phyloP scores from a whole-genome alignment of 2,888 invertebrate genomes.

The Oscheius sp. region DNA sequence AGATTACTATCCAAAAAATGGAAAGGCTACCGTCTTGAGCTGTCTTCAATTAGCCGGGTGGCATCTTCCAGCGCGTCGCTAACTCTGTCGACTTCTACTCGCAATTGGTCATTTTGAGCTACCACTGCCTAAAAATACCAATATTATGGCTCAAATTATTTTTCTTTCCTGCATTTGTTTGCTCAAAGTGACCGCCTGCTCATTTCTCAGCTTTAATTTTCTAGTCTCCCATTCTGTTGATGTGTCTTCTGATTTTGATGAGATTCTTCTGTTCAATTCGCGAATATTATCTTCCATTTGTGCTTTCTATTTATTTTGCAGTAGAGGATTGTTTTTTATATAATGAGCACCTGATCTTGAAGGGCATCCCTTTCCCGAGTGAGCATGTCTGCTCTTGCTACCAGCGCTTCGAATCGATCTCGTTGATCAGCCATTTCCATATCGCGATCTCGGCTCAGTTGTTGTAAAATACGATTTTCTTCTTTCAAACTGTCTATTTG shows the following conservation, averaged over 20 bases:
- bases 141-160: background rate
- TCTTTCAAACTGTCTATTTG: slow-evolving; percentile 70
- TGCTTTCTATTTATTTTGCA: slow-evolving; percentile 52
- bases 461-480: slow-evolving; percentile 68
- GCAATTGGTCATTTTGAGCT: slow-evolving; percentile 66
- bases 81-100: slow-evolving; percentile 61
- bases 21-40: slow-evolving; percentile 51
- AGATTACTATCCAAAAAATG: background rate
- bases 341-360: slow-evolving; percentile 33
- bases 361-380: slow-evolving; percentile 64
- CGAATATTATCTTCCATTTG: slow-evolving; percentile 71
- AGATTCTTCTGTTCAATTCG: slow-evolving; percentile 65
- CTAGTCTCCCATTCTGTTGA: slow-evolving; percentile 67
- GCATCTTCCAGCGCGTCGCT: slow-evolving; percentile 65
- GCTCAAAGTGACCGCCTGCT: slow-evolving; percentile 68
- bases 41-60: slow-evolving; percentile 65
- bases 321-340: background rate
- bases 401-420: slow-evolving; percentile 64
- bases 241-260: slow-evolving; percentile 58
- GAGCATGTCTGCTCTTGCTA: slow-evolving; percentile 53
- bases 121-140: slow-evolving; percentile 55
- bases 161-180: slow-evolving; percentile 62
- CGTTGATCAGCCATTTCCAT: slow-evolving; percentile 69
- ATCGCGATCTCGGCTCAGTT: slow-evolving; percentile 67
- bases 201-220: slow-evolving; percentile 67